Conservation (phyloP, 92 coral and sea anemone genomes). For the Epizoanthus illoricatus region DNA sequence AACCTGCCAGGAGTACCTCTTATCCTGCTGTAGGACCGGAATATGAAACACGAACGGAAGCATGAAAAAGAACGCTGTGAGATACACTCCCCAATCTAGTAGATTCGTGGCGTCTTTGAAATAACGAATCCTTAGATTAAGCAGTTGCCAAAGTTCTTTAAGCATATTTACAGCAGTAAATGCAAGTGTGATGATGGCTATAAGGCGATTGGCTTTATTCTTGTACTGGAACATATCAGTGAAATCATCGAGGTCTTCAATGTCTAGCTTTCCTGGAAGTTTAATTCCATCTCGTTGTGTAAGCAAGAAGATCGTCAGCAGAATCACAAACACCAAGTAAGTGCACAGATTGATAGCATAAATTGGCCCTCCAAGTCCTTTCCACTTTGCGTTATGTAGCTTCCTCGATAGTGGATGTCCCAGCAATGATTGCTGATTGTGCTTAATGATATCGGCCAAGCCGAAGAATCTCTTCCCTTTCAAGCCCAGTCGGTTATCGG, state of each 20-base stretch:
- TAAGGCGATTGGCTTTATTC: neutral
- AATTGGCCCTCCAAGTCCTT: constrained; percentile 51
- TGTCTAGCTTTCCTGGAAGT: constrained; percentile 20
- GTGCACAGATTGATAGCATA: constrained; percentile 48
- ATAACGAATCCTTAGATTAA: constrained; percentile 50
- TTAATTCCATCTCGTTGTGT: constrained; percentile 36
- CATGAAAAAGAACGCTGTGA: constrained; percentile 62
- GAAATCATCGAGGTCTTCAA: neutral
- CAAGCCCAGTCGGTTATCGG: constrained; percentile 47
- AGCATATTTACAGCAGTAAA: constrained; percentile 52
- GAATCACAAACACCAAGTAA: constrained; percentile 49
- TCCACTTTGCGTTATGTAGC: constrained; percentile 65
- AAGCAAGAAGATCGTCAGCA: constrained; percentile 56
- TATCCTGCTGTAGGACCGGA: neutral
- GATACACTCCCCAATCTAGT: constrained; percentile 82
- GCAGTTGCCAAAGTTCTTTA: constrained; percentile 73
- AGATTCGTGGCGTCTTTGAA: constrained; percentile 62
- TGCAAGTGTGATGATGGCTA: constrained; percentile 40
- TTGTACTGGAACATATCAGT: constrained; percentile 15
- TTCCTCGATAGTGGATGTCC: constrained; percentile 74
- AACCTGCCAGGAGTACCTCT: constrained; percentile 58
- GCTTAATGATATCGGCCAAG: constrained; percentile 52
- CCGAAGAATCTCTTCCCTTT: constrained; percentile 59
- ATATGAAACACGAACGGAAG: constrained; percentile 47
- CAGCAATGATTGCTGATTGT: constrained; percentile 66